Percentiles rank a stretch among this genome's conserved stretches.
Evolutionary conservation across 1,140 invertebrate genomes (phyloP).

Genomic region (Lepidostoma basale): DNA sequence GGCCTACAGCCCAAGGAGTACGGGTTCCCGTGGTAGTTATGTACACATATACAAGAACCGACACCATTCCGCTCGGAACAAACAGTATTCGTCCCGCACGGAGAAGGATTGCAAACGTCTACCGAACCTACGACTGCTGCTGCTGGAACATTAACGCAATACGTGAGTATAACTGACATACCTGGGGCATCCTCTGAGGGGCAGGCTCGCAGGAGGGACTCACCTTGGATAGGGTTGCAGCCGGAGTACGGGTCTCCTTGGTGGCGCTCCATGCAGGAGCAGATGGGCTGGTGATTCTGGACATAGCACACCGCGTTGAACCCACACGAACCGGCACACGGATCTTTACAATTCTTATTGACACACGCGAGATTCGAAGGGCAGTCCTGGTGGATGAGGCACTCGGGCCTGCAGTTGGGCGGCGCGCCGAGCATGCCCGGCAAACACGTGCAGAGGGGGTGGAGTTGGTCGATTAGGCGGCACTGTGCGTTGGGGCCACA

Average conservation of each 20-base stretch:
- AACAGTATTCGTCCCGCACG: conserved; percentile 81
- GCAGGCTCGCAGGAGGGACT: conserved; percentile 53
- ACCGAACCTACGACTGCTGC: conserved; percentile 51
- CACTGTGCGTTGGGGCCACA: conserved; percentile 85
- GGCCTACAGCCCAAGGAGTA: conserved; percentile 73
- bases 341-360: conserved; percentile 76
- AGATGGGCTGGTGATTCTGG: conserved; percentile 78
- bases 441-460: conserved; percentile 78
- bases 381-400: conserved; percentile 80
- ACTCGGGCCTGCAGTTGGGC: conserved; percentile 78
- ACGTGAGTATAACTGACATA: conserved; percentile 15
- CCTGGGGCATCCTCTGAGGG: conserved; percentile 56
- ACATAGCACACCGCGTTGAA: conserved; percentile 79
- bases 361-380: conserved; percentile 78
- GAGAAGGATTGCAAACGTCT: conserved; percentile 68
- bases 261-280: conserved; percentile 74
- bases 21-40: conserved; percentile 74
- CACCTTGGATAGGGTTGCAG: conserved; percentile 72
- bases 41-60: conserved; percentile 73
- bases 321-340: conserved; percentile 82
- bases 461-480: conserved; percentile 65
- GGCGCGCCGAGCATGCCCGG: conserved; percentile 83
- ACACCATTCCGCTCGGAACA: conserved; percentile 76
- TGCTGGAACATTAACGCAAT: conserved; percentile 29
- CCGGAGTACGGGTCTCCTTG: conserved; percentile 84